phyloP scores from a whole-genome alignment of 2,888 invertebrate genomes.

The Eristalinus sepulchralis region DNA sequence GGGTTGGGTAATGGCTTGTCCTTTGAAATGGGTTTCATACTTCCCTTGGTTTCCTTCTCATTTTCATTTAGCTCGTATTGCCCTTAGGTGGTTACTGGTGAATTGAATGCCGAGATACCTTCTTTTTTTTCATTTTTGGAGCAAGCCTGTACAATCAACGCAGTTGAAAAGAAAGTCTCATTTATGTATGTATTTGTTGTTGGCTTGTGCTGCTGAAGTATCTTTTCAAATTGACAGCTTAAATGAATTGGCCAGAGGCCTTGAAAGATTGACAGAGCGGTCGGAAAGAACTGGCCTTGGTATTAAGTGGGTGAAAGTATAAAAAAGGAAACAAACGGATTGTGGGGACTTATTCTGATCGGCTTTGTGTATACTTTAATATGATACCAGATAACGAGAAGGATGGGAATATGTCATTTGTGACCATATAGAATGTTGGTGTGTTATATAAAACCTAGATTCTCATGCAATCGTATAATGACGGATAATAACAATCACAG shows the following conservation, averaged over 20 bases:
- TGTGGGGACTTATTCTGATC: background rate
- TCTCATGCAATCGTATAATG: too few species aligned
- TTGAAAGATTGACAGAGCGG: background rate
- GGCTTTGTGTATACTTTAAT: background rate
- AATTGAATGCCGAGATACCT: conserved; percentile 13
- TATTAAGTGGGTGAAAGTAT: conserved; percentile 6
- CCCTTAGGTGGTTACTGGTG: conserved; percentile 8
- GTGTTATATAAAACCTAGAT: too few species aligned
- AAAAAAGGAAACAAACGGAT: background rate
- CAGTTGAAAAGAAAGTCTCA: conserved; percentile 26
- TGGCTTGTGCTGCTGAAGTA: conserved; percentile 1
- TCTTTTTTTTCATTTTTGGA: background rate
- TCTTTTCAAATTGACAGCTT: conserved; percentile 20
- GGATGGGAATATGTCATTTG: background rate
- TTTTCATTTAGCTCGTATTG: conserved; percentile 17
- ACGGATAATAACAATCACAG: too few species aligned
- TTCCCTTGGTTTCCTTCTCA: conserved; percentile 9
- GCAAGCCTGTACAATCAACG: background rate
- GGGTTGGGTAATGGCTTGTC: background rate
- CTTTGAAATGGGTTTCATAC: conserved; percentile 14
- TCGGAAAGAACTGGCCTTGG: conserved; percentile 1
- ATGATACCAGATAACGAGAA: background rate
- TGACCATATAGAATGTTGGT: background rate
- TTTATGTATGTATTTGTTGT: conserved; percentile 2
- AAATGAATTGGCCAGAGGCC: conserved; percentile 15